Conservation (phyloP, 1,140 invertebrate species). For the Patella vulgata region DNA sequence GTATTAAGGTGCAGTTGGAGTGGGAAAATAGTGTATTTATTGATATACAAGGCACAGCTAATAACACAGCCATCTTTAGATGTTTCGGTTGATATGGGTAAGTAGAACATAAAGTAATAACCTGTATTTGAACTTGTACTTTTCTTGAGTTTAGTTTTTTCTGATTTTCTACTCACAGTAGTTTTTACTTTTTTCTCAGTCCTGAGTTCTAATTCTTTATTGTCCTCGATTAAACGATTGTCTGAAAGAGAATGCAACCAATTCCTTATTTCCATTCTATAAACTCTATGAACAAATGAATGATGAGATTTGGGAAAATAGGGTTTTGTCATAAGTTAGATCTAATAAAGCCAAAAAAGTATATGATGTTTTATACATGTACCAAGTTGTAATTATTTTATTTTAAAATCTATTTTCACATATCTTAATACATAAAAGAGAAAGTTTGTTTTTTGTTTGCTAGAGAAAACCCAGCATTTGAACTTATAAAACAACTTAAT, state of each 20-base stretch:
- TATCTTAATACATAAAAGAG: not conserved
- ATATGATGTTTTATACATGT: not conserved
- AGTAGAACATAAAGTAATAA: too few relatives aligned
- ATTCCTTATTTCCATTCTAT: not conserved
- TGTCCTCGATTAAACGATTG: slow-evolving; percentile 43
- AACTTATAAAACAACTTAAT: too few relatives aligned
- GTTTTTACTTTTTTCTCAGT: slow-evolving; percentile 12
- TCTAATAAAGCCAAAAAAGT: not conserved
- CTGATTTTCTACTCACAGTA: too few relatives aligned
- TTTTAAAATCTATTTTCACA: not conserved
- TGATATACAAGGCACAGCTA: too few relatives aligned
- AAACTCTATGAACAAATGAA: not conserved
- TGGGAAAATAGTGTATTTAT: too few relatives aligned
- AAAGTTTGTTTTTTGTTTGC: too few relatives aligned
- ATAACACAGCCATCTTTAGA: too few relatives aligned
- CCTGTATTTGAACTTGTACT: slow-evolving; percentile 29
- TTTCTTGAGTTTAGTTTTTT: slow-evolving; percentile 8
- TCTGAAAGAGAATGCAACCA: slow-evolving; percentile 36
- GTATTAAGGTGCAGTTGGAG: too few relatives aligned
- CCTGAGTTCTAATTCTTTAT: slow-evolving; percentile 39
- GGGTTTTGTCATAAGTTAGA: not conserved
- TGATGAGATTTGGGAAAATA: too few relatives aligned
- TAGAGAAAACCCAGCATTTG: too few relatives aligned
- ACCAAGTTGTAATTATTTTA: not conserved
- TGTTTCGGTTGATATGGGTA: too few relatives aligned